A percentile compares a stretch with the other conserved stretches of the same genome.
These are phyloP conservation scores for Nycticorax nycticorax DNA, from an alignment of 2,113 vertebrate species.

Conservation along the genomic window DNA sequence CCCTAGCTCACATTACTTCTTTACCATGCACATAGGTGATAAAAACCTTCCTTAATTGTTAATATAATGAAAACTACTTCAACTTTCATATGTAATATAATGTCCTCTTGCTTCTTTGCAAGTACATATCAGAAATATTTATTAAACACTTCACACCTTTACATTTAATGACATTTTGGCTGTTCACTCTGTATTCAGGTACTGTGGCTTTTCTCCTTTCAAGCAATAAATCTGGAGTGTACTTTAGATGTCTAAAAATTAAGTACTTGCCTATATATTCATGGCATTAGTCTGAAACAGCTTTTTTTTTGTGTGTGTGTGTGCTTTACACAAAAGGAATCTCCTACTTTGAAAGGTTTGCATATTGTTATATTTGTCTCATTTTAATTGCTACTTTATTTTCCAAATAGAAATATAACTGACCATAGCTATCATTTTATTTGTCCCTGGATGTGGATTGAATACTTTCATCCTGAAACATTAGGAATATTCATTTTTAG, in stretches of 20 bases:
- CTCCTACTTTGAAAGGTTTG: background rate
- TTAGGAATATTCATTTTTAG: background rate
- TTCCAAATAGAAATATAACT: background rate
- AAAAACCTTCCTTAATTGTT: background rate
- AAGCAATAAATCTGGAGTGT: background rate
- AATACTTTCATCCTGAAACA: background rate
- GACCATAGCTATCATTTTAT: background rate
- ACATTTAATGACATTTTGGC: background rate
- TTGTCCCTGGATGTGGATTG: background rate
- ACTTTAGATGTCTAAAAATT: background rate
- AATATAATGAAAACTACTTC: background rate
- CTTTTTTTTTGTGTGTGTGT: background rate
- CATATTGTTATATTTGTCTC: background rate
- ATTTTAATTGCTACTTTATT: background rate
- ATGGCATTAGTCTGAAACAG: background rate
- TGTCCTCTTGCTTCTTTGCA: background rate
- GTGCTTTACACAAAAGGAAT: background rate
- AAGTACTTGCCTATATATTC: background rate
- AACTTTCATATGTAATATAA: background rate
- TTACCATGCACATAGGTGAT: background rate
- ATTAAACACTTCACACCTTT: background rate
- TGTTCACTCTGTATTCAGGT: background rate
- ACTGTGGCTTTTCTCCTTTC: background rate
- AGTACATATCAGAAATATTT: background rate
- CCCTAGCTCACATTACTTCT: background rate